A percentile compares a stretch with the other conserved stretches of the same genome.
Conservation (phyloP, 37 sponge, comb jelly and placozoan species). For the Geodia barretti region DNA sequence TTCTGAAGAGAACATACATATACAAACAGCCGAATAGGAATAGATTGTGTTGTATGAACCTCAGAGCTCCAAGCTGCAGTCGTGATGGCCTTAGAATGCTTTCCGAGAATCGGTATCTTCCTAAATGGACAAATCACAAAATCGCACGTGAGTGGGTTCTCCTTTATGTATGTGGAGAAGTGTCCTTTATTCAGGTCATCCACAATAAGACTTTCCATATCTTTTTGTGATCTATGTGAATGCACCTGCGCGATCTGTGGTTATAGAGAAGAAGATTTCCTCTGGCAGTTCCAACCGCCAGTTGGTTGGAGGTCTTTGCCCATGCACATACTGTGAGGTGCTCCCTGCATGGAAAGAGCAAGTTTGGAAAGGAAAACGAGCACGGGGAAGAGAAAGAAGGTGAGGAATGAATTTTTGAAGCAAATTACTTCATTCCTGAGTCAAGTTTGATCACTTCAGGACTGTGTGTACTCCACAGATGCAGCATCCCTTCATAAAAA, state of each 20-base stretch:
- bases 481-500: constrained; percentile 49
- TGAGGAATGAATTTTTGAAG: not conserved
- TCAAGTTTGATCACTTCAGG: constrained; percentile 73
- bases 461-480: constrained; percentile 89
- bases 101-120: constrained; percentile 92
- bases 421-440: constrained; percentile 84
- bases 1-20: no score
- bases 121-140: constrained; percentile 17
- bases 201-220: not conserved
- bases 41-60: no score
- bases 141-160: not conserved
- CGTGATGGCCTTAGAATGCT: constrained; percentile 89
- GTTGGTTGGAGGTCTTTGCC: constrained; percentile 61
- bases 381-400: not conserved
- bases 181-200: not conserved
- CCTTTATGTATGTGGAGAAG: not conserved
- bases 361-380: not conserved
- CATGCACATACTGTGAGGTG: constrained; percentile 77
- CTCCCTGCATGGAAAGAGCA: constrained; percentile 37
- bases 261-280: constrained; percentile 98
- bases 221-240: not conserved
- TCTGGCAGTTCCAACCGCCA: constrained; percentile 90
- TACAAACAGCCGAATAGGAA: no score
- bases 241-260: constrained; percentile 70
- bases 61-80: constrained; percentile 93